Base-by-base conservation (phyloP, 2,888 invertebrate species). In the Melinaea menophilus region DNA sequence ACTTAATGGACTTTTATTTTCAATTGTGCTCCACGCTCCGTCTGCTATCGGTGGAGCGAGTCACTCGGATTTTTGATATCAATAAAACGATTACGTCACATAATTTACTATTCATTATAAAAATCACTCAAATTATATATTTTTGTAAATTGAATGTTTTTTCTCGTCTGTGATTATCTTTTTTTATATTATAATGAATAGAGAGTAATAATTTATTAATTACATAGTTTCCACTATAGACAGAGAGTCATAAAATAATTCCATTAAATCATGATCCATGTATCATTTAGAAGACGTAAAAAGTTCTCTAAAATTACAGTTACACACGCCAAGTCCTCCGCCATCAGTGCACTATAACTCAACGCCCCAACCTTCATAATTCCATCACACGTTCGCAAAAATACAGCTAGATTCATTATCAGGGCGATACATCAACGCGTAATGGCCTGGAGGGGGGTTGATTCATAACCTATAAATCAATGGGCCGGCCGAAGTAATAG, bases 391-490 rank as follows among this genome's bases (percentile, higher is more conserved):
- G 81, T 79, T 79, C 76, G 84, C 85, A 88, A 87, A 88, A 88
- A 86, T 85, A 86, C 84, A 85, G 82, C 85, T 83, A 80, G 85
- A 87, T 88, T 89, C 88, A 89, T 89, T 89, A 88, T 89, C 88
- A 81, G 77, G 78, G 79, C 85, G 81, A 88, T 88, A 87, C 86
- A 87, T 88, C 85, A 85, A 71, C 71, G 74, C 70, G 77, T 84
- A 82, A 85, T 84, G 81, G 83, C 75, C 63, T 65, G 64, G 75
- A 74, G 76, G 72, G 79, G 72, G 84, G 85, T 82, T 88, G 90
- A 90, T 90, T 90, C 88, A 89, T 90, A 88, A 88, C 86, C 89
- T 76, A 90, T 90, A 90, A 90, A 90, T 90, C 90, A 90, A 90
- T 89, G 85, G 76, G 77, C 77, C 75, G 72, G 79, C 79, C 73